Percentiles rank a stretch among this genome's conserved stretches.
phyloP scores from a whole-genome alignment of 1,140 invertebrate species.

The Chrysoperla carnea region DNA sequence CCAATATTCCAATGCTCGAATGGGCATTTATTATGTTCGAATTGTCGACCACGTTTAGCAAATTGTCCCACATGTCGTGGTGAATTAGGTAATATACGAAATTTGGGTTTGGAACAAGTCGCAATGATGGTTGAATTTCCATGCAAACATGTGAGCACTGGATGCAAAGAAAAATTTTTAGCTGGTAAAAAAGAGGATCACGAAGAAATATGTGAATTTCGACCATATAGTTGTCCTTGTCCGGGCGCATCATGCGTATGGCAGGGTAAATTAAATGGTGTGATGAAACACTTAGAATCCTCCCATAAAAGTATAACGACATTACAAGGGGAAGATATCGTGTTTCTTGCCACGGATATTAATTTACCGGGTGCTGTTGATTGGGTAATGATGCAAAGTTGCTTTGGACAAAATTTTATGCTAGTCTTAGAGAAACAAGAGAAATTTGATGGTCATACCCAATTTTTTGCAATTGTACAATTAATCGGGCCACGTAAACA shows the following conservation, averaged over 20 bases:
- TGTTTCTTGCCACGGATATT: conserved; percentile 98
- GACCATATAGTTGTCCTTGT: conserved; percentile 94
- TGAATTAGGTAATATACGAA: conserved; percentile 90
- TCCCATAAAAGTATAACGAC: conserved; percentile 99
- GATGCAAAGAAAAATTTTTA: conserved; percentile 80
- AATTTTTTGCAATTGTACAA: conserved; percentile 99
- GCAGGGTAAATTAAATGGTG: conserved; percentile 40
- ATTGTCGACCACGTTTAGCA: conserved; percentile 87
- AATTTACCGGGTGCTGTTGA: conserved; percentile 98
- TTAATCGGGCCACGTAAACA: conserved; percentile 97
- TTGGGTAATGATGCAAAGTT: conserved; percentile 99
- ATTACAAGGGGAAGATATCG: conserved; percentile 93
- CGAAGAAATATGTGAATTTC: conserved; percentile 95
- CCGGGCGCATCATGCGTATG: conserved; percentile 98
- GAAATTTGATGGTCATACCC: conserved; percentile 92
- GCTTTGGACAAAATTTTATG: conserved; percentile 99
- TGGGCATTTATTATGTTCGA: conserved; percentile 80
- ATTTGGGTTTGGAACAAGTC: conserved; percentile 98
- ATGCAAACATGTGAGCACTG: conserved; percentile 95
- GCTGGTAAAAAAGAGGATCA: conserved; percentile 96
- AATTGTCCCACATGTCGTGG: conserved; percentile 97
- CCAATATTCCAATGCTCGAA: conserved; percentile 84
- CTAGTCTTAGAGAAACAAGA: conserved; percentile 98
- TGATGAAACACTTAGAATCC: conserved; percentile 95
- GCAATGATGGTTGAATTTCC: conserved; percentile 96